Base-by-base conservation (phyloP, 1,140 invertebrate genomes). In the Venustaconcha ellipsiformis region DNA sequence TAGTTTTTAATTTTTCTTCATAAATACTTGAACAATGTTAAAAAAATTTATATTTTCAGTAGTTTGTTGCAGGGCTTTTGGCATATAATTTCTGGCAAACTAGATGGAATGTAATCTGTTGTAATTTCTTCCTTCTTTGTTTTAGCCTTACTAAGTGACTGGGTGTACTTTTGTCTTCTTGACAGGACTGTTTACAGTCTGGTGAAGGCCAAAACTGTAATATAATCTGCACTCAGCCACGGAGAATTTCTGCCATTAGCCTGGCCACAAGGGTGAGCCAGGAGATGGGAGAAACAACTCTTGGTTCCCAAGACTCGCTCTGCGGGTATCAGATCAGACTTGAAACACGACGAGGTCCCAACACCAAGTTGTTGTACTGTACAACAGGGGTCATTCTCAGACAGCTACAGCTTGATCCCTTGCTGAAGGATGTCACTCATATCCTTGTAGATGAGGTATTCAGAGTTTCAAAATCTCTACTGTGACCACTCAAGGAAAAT, bases 161-260 rank as follows among this genome's bases (percentile, higher is more conserved):
- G 37, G 37, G 6, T 48, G 4, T 48, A 48, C 37, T 48, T 48
- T 48, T 48, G 11, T 48, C 37, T 48, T 48, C 37, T 48, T 48
- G 37, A 48, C 70, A 86, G 85, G 80, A 83, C 67, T 83, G 71
- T 48, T 72, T 86, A 30, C 30, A 57, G 23, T 56, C 62, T 55
- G 80, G 78, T 20, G 37, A 74, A n/a, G 96, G 94, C 15, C 94
- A 94, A 1, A 85, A 91, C 56, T 94, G 94, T 79, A 93, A 93
- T 86, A 99, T 99, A 84, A 97, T 95, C 0, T 92, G 99, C 20
- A 99, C 99, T 0, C 97, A 99, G 88, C 99, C 99, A 0, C 92
- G 99, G 68, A 91, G 99, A 89, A 97, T 99, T 1, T 98, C 99
- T 14, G 97, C 99, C 0, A 97, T 98, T 70, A 95, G 96, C 6